A percentile compares a stretch with the other conserved stretches of the same genome.
Conservation (phyloP, 2,888 invertebrate species). For the Aplocera efformata region DNA sequence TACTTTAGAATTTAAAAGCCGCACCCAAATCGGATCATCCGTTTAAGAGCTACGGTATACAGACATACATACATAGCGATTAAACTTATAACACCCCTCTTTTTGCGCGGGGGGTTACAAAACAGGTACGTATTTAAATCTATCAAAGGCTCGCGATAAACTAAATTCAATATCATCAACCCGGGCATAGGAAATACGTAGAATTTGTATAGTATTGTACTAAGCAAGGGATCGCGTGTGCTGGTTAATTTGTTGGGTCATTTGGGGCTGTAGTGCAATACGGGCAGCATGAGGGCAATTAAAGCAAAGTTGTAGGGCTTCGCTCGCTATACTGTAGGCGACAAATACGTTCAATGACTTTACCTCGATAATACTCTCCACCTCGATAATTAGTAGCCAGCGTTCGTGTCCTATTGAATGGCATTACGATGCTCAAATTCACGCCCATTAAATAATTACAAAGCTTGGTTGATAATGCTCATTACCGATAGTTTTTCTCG, state of each 20-base stretch:
- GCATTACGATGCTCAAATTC: too few species aligned
- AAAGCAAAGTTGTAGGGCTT: slow-evolving; percentile 67
- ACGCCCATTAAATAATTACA: too few species aligned
- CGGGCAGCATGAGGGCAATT: slow-evolving; percentile 67
- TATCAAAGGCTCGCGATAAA: neutral
- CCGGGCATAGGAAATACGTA: slow-evolving; percentile 15
- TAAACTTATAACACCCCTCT: too few species aligned
- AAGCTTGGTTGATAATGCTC: too few species aligned
- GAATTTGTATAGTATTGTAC: slow-evolving; percentile 26
- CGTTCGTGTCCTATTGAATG: too few species aligned
- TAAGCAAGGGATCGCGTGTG: slow-evolving; percentile 65
- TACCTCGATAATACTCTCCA: neutral
- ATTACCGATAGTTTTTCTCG: too few species aligned
- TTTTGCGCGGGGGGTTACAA: too few species aligned
- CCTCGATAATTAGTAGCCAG: neutral
- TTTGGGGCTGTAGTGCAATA: slow-evolving; percentile 63
- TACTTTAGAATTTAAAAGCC: too few species aligned
- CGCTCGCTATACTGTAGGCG: slow-evolving; percentile 45
- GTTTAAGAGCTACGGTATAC: too few species aligned
- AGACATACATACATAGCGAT: too few species aligned
- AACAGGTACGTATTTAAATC: too few species aligned
- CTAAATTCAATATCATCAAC: neutral
- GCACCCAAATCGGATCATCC: too few species aligned
- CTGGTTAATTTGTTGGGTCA: slow-evolving; percentile 74
- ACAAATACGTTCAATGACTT: slow-evolving; percentile 10